Percentiles rank a stretch among this genome's conserved stretches.
Evolutionary conservation across 2,113 vertebrate genomes (phyloP).

Genomic region (Siphamia tubifer): DNA sequence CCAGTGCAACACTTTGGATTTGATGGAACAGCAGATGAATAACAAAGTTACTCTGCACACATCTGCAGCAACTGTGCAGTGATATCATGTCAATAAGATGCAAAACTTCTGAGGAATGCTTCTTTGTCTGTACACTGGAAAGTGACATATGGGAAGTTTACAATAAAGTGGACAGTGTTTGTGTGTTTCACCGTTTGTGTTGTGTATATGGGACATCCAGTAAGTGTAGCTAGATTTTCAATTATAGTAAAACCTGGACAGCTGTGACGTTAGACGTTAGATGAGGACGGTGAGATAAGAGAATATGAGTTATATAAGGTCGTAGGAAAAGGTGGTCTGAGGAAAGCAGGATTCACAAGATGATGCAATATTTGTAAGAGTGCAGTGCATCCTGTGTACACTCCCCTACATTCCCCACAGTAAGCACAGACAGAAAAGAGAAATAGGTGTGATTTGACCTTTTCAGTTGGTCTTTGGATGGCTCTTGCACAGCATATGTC

Average conservation of each 20-base stretch:
- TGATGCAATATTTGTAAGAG: background rate
- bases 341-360: background rate
- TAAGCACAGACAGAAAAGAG: constrained; percentile 12
- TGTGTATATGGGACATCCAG: too few species aligned
- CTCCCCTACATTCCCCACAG: constrained; percentile 29
- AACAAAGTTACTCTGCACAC: too few species aligned
- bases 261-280: background rate
- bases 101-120: too few species aligned
- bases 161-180: too few species aligned
- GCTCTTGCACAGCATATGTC: constrained; percentile 40
- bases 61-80: too few species aligned
- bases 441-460: constrained; percentile 53
- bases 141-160: too few species aligned
- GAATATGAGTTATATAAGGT: background rate
- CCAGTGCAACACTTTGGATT: too few species aligned
- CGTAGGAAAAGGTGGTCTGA: background rate
- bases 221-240: too few species aligned
- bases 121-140: too few species aligned
- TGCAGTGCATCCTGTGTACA: constrained; percentile 2
- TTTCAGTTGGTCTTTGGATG: constrained; percentile 42
- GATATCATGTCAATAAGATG: too few species aligned
- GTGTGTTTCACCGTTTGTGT: too few species aligned
- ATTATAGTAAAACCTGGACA: background rate
- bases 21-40: too few species aligned
- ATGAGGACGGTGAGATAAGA: background rate